Conservation (phyloP, 92 coral and sea anemone genomes). For the Pocillopora grandis region DNA sequence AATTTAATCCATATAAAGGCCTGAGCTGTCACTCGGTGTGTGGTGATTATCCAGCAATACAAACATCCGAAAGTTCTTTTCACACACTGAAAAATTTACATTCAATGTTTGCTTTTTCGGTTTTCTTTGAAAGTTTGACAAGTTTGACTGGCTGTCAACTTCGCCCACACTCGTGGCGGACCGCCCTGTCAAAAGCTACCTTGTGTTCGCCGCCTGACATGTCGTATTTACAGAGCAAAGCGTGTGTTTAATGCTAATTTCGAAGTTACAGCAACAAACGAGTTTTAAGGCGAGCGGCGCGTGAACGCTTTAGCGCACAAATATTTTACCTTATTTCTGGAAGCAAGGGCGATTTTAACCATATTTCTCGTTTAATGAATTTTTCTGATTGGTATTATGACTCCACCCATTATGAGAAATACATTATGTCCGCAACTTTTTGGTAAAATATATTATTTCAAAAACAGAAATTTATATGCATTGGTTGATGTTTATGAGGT, state of each 20-base stretch:
- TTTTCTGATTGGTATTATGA: not conserved
- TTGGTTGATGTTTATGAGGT: slow-evolving; percentile 9
- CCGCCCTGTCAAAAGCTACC: slow-evolving; percentile 72
- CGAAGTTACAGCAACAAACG: slow-evolving; percentile 51
- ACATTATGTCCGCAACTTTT: not conserved
- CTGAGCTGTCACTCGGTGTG: slow-evolving; percentile 71
- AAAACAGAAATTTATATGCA: not conserved
- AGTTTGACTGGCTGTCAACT: slow-evolving; percentile 59
- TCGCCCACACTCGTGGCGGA: slow-evolving; percentile 69
- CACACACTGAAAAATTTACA: slow-evolving; percentile 87
- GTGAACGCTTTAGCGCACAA: slow-evolving; percentile 14
- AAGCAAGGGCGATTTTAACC: slow-evolving; percentile 1
- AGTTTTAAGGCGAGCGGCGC: slow-evolving; percentile 46
- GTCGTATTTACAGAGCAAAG: slow-evolving; percentile 89
- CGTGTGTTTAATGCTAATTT: slow-evolving; percentile 78
- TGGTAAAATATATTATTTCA: not conserved
- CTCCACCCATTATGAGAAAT: slow-evolving; percentile 19
- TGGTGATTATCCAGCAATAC: slow-evolving; percentile 80
- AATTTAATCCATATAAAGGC: slow-evolving; percentile 81
- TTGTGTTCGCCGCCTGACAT: slow-evolving; percentile 76
- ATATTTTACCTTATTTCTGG: slow-evolving; percentile 24
- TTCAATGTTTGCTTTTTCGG: slow-evolving; percentile 90
- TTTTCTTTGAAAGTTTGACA: slow-evolving; percentile 85
- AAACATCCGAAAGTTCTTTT: slow-evolving; percentile 88
- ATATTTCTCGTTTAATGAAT: not conserved